A percentile compares a stretch with the other conserved stretches of the same genome.
Evolutionary conservation across 2,888 invertebrate genomes (phyloP).

Genomic region (Pimpla rufipes): DNA sequence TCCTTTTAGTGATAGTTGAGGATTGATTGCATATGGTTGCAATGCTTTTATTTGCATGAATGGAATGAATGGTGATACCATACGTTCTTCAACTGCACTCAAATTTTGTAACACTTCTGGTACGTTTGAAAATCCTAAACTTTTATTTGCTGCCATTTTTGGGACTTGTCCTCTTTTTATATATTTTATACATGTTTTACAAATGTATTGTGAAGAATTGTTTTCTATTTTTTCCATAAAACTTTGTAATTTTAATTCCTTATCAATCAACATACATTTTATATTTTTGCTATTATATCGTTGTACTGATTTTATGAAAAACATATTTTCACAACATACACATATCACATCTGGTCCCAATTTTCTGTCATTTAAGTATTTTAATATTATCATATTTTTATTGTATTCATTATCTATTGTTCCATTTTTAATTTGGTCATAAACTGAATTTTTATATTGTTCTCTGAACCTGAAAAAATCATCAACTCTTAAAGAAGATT

Average conservation of each 20-base stretch:
- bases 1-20: slow-evolving; percentile 76
- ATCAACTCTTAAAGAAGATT: not conserved
- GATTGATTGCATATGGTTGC: slow-evolving; percentile 74
- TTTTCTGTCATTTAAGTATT: too few species aligned
- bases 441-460: too few species aligned
- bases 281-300: not conserved
- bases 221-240: slow-evolving; percentile 25
- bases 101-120: not conserved
- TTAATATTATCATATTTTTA: too few species aligned
- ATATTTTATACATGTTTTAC: slow-evolving; percentile 33
- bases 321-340: too few species aligned
- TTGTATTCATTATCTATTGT: too few species aligned
- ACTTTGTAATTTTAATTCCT: not conserved
- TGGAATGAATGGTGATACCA: slow-evolving; percentile 78
- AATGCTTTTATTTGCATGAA: too few species aligned
- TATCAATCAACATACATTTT: not conserved
- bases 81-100: slow-evolving; percentile 77
- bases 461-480: slow-evolving; percentile 1
- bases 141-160: slow-evolving; percentile 53
- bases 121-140: slow-evolving; percentile 39
- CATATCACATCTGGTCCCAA: too few species aligned
- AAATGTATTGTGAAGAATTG: slow-evolving; percentile 35
- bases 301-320: too few species aligned
- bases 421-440: too few species aligned
- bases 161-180: slow-evolving; percentile 34